Evolutionary conservation across 2,113 vertebrate genomes (phyloP).

Genomic region (Erythrolamprus reginae): DNA sequence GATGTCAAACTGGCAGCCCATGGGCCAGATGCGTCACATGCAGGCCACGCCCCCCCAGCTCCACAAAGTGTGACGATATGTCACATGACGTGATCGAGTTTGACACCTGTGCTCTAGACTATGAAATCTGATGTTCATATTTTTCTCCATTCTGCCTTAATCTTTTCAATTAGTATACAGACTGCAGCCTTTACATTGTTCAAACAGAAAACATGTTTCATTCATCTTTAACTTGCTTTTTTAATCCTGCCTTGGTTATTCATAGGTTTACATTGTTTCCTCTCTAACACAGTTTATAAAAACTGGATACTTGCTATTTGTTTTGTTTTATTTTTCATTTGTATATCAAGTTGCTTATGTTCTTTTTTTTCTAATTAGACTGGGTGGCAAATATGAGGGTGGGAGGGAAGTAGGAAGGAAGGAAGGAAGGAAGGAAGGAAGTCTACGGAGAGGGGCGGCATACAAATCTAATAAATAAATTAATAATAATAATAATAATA

Average conservation of each 20-base stretch:
- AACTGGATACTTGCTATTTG: constrained; percentile 23
- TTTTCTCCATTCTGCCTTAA: background rate
- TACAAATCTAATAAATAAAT: too few relatives aligned
- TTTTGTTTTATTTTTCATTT: constrained; percentile 48
- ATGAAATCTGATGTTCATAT: background rate
- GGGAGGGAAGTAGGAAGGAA: constrained; percentile 47
- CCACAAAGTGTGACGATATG: too few relatives aligned
- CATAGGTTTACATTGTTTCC: constrained; percentile 41
- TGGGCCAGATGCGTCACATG: too few relatives aligned
- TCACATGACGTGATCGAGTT: too few relatives aligned
- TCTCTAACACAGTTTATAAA: constrained; percentile 39
- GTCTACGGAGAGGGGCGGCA: too few relatives aligned
- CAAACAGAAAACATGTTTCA: background rate
- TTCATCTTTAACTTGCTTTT: background rate
- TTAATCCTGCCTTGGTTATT: constrained; percentile 28
- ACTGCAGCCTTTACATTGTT: background rate
- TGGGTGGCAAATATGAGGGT: constrained; percentile 40
- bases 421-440: constrained; percentile 49
- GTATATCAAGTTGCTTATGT: constrained; percentile 40
- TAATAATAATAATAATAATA: too few relatives aligned
- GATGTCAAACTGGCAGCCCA: too few relatives aligned
- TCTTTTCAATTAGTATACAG: background rate
- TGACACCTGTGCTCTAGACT: background rate
- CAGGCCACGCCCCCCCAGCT: too few relatives aligned
- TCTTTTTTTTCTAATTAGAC: constrained; percentile 44